Conservation (phyloP, 2,888 invertebrate species). For the Geotrupes spiniger region DNA sequence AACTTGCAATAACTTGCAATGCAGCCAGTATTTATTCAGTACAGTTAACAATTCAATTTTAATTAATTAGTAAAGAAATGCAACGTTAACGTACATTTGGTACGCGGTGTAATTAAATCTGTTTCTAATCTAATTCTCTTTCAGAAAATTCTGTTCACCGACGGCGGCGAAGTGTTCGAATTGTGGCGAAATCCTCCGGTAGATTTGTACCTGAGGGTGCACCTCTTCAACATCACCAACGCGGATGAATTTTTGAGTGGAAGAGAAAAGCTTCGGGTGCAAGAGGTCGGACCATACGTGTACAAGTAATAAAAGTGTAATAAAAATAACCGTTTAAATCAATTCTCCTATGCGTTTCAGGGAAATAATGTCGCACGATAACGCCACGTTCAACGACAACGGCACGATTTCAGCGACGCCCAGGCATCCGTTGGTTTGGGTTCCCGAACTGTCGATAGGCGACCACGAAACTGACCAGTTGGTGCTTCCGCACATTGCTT, state of each 20-base stretch:
- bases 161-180: constrained; percentile 80
- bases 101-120: too few relatives aligned
- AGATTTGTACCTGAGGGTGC: constrained; percentile 73
- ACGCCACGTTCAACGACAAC: constrained; percentile 71
- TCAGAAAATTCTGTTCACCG: constrained; percentile 70
- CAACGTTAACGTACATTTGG: too few relatives aligned
- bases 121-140: too few relatives aligned
- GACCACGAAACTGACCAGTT: constrained; percentile 70
- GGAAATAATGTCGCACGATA: constrained; percentile 67
- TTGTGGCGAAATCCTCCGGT: constrained; percentile 81
- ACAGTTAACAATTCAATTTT: too few relatives aligned
- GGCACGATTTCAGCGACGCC: constrained; percentile 70
- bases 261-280: constrained; percentile 65
- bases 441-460: constrained; percentile 74
- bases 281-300: constrained; percentile 83
- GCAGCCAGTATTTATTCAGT: too few relatives aligned
- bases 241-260: constrained; percentile 73
- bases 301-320: constrained; percentile 72
- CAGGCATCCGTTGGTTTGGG: constrained; percentile 71
- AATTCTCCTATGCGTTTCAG: constrained; percentile 51
- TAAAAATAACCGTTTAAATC: too few relatives aligned
- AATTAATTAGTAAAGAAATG: too few relatives aligned
- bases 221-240: constrained; percentile 82
- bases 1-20: too few relatives aligned
- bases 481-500: constrained; percentile 76